Evolutionary conservation across 2,888 invertebrate genomes (phyloP).

Genomic region (Carabus problematicus): DNA sequence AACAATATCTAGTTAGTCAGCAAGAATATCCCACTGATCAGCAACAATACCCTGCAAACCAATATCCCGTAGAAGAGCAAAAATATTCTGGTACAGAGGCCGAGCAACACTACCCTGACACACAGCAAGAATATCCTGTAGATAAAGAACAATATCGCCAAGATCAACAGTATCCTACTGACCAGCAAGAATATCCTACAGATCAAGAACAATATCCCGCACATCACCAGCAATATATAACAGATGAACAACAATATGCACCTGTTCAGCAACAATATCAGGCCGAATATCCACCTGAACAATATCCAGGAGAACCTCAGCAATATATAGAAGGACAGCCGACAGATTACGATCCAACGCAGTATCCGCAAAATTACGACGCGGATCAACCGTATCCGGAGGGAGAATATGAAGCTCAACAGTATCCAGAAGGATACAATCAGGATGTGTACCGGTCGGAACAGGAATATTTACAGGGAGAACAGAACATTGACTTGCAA

Average conservation of each 20-base stretch:
- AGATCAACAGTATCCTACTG: constrained; percentile 10
- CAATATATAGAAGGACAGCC: constrained; percentile 42
- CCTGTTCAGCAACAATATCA: constrained; percentile 5
- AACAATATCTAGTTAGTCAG: constrained; percentile 25
- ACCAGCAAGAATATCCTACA: constrained; percentile 38
- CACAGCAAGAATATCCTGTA: constrained; percentile 15
- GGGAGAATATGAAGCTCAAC: constrained; percentile 11
- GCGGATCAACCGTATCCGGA: constrained; percentile 23
- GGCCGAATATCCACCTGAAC: constrained; percentile 31
- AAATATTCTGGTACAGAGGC: constrained; percentile 19
- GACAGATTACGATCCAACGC: constrained; percentile 26
- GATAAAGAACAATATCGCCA: constrained; percentile 30
- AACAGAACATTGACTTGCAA: constrained; percentile 33
- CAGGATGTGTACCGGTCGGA: constrained; percentile 17
- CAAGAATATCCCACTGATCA: constrained; percentile 37
- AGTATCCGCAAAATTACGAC: constrained; percentile 12
- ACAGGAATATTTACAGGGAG: constrained; percentile 31
- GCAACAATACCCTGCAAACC: constrained; percentile 22
- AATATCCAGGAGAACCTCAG: constrained; percentile 11
- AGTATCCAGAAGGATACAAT: constrained; percentile 14
- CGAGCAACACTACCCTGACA: constrained; percentile 28
- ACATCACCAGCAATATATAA: constrained; percentile 40
- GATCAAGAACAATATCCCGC: constrained; percentile 39
- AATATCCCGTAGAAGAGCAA: constrained; percentile 22
- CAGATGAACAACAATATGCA: constrained; percentile 9